A percentile compares a stretch with the other conserved stretches of the same genome.
Evolutionary conservation across 2,888 invertebrate genomes (phyloP).

Genomic region (Sympetrum striolatum): DNA sequence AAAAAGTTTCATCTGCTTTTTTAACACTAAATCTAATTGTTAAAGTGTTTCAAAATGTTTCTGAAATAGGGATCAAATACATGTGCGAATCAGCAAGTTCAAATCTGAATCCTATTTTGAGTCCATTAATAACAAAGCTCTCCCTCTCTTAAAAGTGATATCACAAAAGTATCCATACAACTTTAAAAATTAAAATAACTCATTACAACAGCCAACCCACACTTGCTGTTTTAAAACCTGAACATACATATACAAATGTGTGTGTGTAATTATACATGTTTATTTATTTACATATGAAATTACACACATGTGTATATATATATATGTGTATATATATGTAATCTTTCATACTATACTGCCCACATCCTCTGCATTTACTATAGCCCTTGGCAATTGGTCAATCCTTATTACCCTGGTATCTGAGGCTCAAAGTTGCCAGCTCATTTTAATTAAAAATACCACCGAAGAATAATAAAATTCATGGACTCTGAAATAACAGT

Average conservation of each 20-base stretch:
- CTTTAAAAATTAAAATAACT: background rate
- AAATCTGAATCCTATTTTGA: background rate
- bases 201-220: background rate
- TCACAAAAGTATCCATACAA: background rate
- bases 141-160: background rate
- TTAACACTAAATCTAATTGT: background rate
- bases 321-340: background rate
- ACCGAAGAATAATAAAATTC: background rate
- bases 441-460: background rate
- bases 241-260: background rate
- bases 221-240: background rate
- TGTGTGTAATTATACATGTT: background rate
- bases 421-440: background rate
- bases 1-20: background rate
- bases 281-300: too few relatives aligned
- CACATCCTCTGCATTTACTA: background rate
- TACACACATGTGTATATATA: too few relatives aligned
- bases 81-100: constrained; percentile 3
- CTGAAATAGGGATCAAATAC: background rate
- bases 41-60: background rate
- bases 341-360: background rate
- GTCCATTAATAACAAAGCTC: constrained; percentile 8
- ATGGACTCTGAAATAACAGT: background rate
- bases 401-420: background rate
- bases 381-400: background rate